Percentiles rank a stretch among this genome's conserved stretches.
Evolutionary conservation across 2,888 invertebrate species (phyloP).

Genomic region (Drosophila incognita): DNA sequence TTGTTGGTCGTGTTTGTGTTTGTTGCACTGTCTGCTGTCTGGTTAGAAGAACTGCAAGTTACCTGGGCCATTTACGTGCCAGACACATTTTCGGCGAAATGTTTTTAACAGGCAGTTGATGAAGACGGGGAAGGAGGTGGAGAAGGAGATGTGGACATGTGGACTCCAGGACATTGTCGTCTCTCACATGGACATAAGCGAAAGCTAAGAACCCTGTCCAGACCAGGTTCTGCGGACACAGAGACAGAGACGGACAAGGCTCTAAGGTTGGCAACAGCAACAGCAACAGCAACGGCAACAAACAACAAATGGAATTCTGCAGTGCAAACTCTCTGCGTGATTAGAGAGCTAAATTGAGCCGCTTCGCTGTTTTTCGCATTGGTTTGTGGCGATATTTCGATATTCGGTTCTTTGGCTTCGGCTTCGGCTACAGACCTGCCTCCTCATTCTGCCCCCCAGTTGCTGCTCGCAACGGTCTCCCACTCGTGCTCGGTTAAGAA

Average conservation of each 20-base stretch:
- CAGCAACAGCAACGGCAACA: conserved; percentile 14
- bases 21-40: conserved; percentile 77
- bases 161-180: conserved; percentile 35
- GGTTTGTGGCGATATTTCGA: conserved; percentile 49
- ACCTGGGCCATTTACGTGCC: conserved; percentile 78
- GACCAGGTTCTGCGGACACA: conserved; percentile 7
- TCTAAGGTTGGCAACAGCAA: conserved; percentile 25
- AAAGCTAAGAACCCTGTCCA: conserved; percentile 60
- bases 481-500: conserved; percentile 62
- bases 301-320: conserved; percentile 55
- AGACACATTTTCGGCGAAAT: conserved; percentile 81
- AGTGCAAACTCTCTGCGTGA: conserved; percentile 75
- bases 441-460: background rate
- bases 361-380: conserved; percentile 42
- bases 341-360: conserved; percentile 77
- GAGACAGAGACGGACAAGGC: conserved; percentile 7
- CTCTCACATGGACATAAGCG: conserved; percentile 36
- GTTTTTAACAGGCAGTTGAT: conserved; percentile 64
- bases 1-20: conserved; percentile 51
- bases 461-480: conserved; percentile 43
- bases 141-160: conserved; percentile 45
- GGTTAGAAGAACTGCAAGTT: conserved; percentile 79
- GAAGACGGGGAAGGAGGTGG: conserved; percentile 36
- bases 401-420: conserved; percentile 33
- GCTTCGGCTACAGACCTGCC: background rate